Evolutionary conservation across 2,888 invertebrate genomes (phyloP), one percentile per base, ranked within the genome.

Genomic region (Polyommatus icarus): DNA sequence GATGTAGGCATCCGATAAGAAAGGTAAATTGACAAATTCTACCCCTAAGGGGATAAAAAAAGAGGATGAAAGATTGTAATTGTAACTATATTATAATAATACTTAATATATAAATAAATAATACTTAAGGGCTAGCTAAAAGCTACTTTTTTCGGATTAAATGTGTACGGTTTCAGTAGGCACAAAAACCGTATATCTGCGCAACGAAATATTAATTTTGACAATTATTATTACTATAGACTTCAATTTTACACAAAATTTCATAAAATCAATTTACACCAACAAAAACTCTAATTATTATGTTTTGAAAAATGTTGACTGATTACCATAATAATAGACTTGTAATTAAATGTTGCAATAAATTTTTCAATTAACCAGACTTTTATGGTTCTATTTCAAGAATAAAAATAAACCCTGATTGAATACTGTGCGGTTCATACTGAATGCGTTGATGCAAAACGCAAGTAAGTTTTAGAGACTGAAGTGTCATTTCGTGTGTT

Each of bases 381-480:
- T 81, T 85, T 85, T 84, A 85, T 85, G 84, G 84, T 85, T 82
- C 84, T 82, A 83, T 85, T 85, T 79, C 80, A 82, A 80, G 80
- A 84, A 83, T 82, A 78, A 85, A 87, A 87, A 88, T 85, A 88
- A 87, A 88, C 85, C 81, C 78, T 81, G 79, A 80, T 83, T 82
- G 78, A 79, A 83, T 82, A 84, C 88, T 87, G 46, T 6, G 40
- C 36, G 3, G 1, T 36, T 73, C 46, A 20, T 15, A 46, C 46
- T 1, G 12, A 73, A 40, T 46, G 46, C 40, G 40, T 20, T n/a
- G 15, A 73, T 6, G 40, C 20, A 15, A 20, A 46, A 10, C 46
- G 72, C 15, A 29, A 0, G 29, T 32, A 67, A 8, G 8, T 8
- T 20, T 59, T 67, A 32, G 40, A 40, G 8, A 72, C 7, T 59